phyloP scores from a whole-genome alignment of 2,797 vertebrate genomes.

The Sebastes steindachneri region DNA sequence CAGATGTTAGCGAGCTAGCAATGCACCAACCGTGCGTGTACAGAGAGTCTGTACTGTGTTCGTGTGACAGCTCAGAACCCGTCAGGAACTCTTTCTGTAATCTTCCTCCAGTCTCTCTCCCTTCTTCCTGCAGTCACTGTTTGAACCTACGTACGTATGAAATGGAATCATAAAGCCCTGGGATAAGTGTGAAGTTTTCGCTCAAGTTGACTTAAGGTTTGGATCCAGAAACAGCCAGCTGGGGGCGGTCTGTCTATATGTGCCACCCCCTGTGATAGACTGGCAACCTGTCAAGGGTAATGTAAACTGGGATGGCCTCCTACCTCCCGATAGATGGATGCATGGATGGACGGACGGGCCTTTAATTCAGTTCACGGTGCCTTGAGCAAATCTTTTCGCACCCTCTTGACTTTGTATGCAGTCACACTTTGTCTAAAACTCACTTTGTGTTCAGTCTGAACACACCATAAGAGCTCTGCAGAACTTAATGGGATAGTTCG shows the following conservation, averaged over 20 bases:
- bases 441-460: neutral
- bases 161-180: neutral
- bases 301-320: neutral
- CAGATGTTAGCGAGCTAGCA: neutral
- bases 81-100: neutral
- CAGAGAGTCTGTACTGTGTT: neutral
- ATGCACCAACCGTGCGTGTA: neutral
- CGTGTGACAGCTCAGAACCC: neutral
- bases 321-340: neutral
- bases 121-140: neutral
- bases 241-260: neutral
- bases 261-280: neutral
- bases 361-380: neutral
- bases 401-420: neutral
- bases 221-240: neutral
- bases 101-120: neutral
- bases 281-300: neutral
- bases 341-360: neutral
- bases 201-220: neutral
- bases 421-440: neutral
- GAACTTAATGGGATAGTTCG: neutral
- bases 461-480: neutral
- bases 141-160: neutral
- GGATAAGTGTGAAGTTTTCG: neutral
- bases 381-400: conserved; percentile 5